A percentile compares a stretch with the other conserved stretches of the same genome.
phyloP scores from a whole-genome alignment of 2,888 invertebrate species.

The Priocnemis perturbator region DNA sequence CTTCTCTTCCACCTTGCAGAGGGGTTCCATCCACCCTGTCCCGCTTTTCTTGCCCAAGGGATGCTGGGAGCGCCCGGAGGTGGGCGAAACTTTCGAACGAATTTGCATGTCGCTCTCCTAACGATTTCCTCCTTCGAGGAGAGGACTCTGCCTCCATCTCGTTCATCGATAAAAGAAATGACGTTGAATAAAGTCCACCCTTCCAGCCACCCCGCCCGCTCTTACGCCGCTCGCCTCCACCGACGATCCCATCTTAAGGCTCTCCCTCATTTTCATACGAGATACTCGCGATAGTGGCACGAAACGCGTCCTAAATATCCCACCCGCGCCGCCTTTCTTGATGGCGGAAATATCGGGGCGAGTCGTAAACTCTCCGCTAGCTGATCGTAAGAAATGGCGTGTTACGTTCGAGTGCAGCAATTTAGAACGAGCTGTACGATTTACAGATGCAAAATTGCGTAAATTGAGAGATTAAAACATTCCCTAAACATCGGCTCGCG shows the following conservation, averaged over 20 bases:
- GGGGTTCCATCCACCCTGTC: constrained; percentile 41
- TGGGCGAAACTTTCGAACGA: constrained; percentile 67
- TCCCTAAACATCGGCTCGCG: too few species aligned
- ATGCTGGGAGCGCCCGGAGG: constrained; percentile 53
- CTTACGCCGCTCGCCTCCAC: constrained; percentile 38
- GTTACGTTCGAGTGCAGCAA: too few species aligned
- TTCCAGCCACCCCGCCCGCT: constrained; percentile 33
- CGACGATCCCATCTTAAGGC: neutral
- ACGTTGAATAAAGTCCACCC: constrained; percentile 52
- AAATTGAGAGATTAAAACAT: too few species aligned
- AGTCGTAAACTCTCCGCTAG: too few species aligned
- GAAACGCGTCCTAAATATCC: neutral
- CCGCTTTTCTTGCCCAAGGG: constrained; percentile 58
- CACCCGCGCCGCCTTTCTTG: too few species aligned
- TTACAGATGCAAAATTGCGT: too few species aligned
- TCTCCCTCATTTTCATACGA: constrained; percentile 4
- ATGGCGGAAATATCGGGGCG: too few species aligned
- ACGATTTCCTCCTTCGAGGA: constrained; percentile 69
- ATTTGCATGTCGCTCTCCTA: constrained; percentile 72
- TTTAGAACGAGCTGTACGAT: too few species aligned
- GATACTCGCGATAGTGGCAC: constrained; percentile 6
- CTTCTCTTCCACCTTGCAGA: constrained; percentile 25
- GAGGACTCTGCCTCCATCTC: constrained; percentile 51
- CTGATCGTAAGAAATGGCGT: too few species aligned
- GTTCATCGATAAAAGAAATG: constrained; percentile 61